A percentile compares a stretch with the other conserved stretches of the same genome.
Evolutionary conservation across 2,113 vertebrate species (phyloP).

Genomic region (Labeo rohita): DNA sequence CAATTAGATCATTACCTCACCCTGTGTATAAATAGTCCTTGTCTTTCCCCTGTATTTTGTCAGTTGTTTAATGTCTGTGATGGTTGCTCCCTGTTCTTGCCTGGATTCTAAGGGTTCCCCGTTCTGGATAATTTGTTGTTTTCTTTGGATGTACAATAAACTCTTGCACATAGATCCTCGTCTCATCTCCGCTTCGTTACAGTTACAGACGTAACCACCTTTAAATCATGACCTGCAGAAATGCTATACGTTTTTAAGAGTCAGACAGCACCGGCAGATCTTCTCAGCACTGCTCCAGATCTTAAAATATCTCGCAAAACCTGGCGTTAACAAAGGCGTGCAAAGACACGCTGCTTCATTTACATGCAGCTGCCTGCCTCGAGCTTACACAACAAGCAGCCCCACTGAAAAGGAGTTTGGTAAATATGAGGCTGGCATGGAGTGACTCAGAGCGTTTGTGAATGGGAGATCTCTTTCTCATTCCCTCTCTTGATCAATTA

Average conservation of each 20-base stretch:
- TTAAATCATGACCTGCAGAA: constrained; percentile 22
- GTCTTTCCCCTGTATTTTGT: no score
- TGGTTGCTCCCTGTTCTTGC: no score
- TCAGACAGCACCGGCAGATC: constrained; percentile 28
- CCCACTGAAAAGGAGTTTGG: constrained; percentile 42
- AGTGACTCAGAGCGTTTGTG: constrained; percentile 46
- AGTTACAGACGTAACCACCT: neutral
- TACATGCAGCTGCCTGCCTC: constrained; percentile 52
- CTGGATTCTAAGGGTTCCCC: no score
- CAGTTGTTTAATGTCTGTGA: no score
- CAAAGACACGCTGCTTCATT: constrained; percentile 42
- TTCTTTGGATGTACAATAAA: no score
- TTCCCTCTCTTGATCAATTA: constrained; percentile 20
- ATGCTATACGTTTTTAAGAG: constrained; percentile 12
- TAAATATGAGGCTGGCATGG: constrained; percentile 43
- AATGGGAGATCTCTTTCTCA: constrained; percentile 7
- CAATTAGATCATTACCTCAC: no score
- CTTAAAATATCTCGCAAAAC: constrained; percentile 43
- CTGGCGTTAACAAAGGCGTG: constrained; percentile 35
- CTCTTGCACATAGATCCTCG: no score
- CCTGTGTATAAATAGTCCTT: no score
- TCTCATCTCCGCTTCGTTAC: no score
- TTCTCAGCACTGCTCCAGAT: constrained; percentile 45
- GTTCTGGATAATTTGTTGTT: no score
- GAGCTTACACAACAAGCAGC: constrained; percentile 48